A percentile compares a stretch with the other conserved stretches of the same genome.
phyloP scores from a whole-genome alignment of 2,888 invertebrate species.

The Didymodactylos carnosus region DNA sequence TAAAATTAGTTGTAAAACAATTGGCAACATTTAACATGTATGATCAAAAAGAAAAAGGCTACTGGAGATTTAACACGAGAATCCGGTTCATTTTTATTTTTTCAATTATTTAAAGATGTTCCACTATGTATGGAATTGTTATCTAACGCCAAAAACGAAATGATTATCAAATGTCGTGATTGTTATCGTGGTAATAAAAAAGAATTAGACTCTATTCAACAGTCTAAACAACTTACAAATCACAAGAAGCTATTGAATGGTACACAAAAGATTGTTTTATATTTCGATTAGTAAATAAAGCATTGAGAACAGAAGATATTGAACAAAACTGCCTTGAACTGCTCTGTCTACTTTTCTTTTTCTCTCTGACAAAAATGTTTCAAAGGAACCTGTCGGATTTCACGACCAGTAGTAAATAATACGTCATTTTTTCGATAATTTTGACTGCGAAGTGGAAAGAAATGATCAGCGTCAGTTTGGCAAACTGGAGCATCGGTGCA shows the following conservation, averaged over 20 bases:
- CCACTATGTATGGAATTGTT: not conserved
- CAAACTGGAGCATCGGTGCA: too few species aligned
- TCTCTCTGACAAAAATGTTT: too few species aligned
- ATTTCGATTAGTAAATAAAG: not conserved
- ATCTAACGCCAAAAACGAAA: not conserved
- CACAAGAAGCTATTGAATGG: not conserved
- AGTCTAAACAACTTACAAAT: not conserved
- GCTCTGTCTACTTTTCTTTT: too few species aligned
- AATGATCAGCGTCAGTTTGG: too few species aligned
- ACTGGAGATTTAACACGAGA: not conserved
- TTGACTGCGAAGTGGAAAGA: too few species aligned
- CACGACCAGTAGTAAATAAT: too few species aligned
- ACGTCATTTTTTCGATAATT: too few species aligned
- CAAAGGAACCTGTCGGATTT: too few species aligned
- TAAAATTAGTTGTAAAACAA: too few species aligned
- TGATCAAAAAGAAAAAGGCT: not conserved
- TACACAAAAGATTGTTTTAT: not conserved
- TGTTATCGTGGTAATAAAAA: not conserved
- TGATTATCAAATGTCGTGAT: not conserved
- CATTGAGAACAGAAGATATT: not conserved
- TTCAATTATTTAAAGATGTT: not conserved
- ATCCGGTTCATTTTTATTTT: not conserved
- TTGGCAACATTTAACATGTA: too few species aligned
- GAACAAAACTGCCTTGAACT: too few species aligned
- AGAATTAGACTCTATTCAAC: not conserved